Base-by-base conservation (phyloP, 1,140 invertebrate genomes). In the Euglossa dilemma region DNA sequence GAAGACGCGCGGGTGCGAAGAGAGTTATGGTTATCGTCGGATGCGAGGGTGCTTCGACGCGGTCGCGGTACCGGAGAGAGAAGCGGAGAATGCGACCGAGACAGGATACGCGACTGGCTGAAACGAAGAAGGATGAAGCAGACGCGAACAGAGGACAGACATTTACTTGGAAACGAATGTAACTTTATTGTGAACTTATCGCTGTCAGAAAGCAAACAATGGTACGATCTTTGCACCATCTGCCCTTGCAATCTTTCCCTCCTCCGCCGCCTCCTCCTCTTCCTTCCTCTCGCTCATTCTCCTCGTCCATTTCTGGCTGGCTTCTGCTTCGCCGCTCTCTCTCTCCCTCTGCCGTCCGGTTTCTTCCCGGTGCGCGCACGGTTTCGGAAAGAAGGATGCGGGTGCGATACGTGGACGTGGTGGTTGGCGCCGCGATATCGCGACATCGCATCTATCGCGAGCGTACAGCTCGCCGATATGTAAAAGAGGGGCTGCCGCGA, bases 151-250 rank as follows among this genome's bases (percentile, higher is more conserved):
- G 73, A 71, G 77, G 66, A 89, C 81, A 75, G 84, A 88, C 89
- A 89, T 89, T 92, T 91, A 91, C 89, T 92, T 90, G 88, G 87
- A 87, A 91, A 91, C 87, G 91, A 91, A 91, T 92, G 91, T 92
- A 92, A 92, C 92, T 92, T 92, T 93, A 94, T 94, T 94, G 92
- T 92, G 88, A 94, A 94, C 92, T 93, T 94, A 93, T 94, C 93
- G 92, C 92, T 93, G 93, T 92, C 92, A 93, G 87, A 89, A 91
- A 87, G 91, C 91, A 92, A 94, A 94, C 93, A 94, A 94, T 94
- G 92, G 92, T 83, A 89, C 85, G 92, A 94, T 94, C 92, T 92
- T 92, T 87, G 87, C 91, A 88, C 91, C 88, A 92, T 92, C 92
- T 93, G 86, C 87, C 87, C 85, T 89, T 87, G 85, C 91, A 90